Evolutionary conservation across 2,888 invertebrate genomes (phyloP).

Genomic region (Halictus quadricinctus): DNA sequence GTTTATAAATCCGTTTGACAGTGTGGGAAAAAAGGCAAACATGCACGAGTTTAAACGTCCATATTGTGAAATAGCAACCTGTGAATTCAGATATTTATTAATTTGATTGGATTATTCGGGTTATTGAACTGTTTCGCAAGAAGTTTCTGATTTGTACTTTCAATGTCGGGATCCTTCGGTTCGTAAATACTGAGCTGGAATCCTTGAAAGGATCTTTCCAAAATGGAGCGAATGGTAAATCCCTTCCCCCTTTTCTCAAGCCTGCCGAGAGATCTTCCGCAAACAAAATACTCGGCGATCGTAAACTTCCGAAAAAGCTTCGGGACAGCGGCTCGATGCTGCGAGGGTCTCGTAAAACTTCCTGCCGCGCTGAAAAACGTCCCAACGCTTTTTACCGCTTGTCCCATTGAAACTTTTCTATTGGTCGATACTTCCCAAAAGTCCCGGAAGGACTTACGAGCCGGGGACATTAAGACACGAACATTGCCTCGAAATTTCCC

Average conservation of each 20-base stretch:
- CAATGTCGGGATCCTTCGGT: background rate
- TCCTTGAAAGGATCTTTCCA: background rate
- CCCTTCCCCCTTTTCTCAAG: background rate
- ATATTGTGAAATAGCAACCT: background rate
- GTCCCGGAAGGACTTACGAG: background rate
- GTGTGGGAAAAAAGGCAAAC: background rate
- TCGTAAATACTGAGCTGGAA: background rate
- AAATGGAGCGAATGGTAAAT: background rate
- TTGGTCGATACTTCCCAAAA: constrained; percentile 10
- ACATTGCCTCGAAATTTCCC: background rate
- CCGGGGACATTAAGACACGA: background rate
- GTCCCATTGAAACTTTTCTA: constrained; percentile 22
- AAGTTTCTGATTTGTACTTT: background rate
- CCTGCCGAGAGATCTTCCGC: background rate
- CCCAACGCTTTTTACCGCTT: constrained; percentile 7
- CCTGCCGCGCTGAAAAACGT: constrained; percentile 3
- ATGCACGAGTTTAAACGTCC: background rate
- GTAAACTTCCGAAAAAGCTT: constrained; percentile 19
- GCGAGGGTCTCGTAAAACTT: constrained; percentile 22
- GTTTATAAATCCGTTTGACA: background rate
- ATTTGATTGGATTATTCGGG: background rate
- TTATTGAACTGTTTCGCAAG: background rate
- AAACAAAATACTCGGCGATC: constrained; percentile 23
- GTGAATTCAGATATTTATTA: no score
- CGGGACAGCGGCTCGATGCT: constrained; percentile 2